These are phyloP conservation scores for Biston stratarius DNA, from an alignment of 2,888 invertebrate genomes.

Conservation along the genomic window DNA sequence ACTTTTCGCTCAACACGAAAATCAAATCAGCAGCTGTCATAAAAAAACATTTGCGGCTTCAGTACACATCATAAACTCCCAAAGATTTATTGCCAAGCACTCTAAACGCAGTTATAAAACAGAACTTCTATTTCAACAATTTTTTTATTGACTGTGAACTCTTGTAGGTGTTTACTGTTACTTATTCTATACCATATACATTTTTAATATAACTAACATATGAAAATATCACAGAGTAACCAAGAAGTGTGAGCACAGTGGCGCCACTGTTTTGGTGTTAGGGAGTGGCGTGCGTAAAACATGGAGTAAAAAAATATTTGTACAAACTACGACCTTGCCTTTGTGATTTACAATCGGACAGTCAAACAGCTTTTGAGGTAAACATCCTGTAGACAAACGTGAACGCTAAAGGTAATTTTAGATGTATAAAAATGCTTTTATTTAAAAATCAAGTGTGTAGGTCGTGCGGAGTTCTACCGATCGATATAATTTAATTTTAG, in stretches of 20 bases:
- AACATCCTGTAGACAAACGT: slow-evolving; percentile 25
- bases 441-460: background rate
- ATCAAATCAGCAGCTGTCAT: slow-evolving; percentile 13
- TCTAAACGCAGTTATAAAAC: slow-evolving; percentile 54
- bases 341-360: slow-evolving; percentile 27
- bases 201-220: background rate
- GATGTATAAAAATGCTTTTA: background rate
- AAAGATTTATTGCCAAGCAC: slow-evolving; percentile 55
- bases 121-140: slow-evolving; percentile 48
- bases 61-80: slow-evolving; percentile 57
- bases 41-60: slow-evolving; percentile 45
- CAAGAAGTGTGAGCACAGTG: background rate
- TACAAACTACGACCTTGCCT: slow-evolving; percentile 31
- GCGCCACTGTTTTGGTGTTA: slow-evolving; percentile 2
- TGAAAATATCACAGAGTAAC: slow-evolving; percentile 5
- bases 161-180: background rate
- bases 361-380: slow-evolving; percentile 23
- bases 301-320: slow-evolving; percentile 23
- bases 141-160: slow-evolving; percentile 35
- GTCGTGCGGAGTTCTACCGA: no score
- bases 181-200: background rate
- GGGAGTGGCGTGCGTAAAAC: slow-evolving; percentile 13
- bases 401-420: slow-evolving; percentile 8
- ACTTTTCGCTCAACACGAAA: slow-evolving; percentile 4
- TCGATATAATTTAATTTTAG: no score